Base-by-base conservation (phyloP, 2,797 vertebrate genomes). In the Leptoclinus maculatus region DNA sequence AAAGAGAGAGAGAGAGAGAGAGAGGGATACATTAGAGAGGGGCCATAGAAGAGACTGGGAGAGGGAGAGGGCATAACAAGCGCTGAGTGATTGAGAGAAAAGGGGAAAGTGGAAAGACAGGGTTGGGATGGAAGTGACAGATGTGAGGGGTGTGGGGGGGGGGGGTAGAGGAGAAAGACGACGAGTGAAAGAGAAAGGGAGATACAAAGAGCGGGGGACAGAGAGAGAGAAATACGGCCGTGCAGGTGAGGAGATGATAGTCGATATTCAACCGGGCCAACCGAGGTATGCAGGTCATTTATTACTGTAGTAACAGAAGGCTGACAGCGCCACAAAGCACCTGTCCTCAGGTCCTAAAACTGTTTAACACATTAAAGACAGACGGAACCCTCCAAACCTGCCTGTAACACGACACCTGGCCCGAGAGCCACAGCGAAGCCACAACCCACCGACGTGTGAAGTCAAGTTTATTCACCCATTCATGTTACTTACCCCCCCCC, bases 241-340 rank as follows among this genome's bases (percentile, higher is more conserved):
- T 41, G 68, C 60, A 84, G 73, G 74, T 77, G 70, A 84, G 71
- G 67, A 70, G 71, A 83, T 83, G 88, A 88, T 80, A 89, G 88
- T 21, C 2, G 85, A 90, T 88, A 88, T 90, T 84, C 66, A 78
- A 66, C 67, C 76, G 39, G 84, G 85, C 84, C 82, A 82, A 81
- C 84, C 80, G 76, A 70, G 60, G 60, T 82, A 84, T 85, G 83
- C 79, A 74, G 85, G 59, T 81, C 80, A 74, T 93, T 87, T 84
- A 92, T 92, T 87, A 88, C 83, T 75, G 87, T 49, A 85, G 83
- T 82, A 88, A 91, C 82, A 79, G 66, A 89, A 81, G 86, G 64
- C 16, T 90, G 91, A 93, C 92, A 91, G 82, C 19, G 32, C 36
- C 83, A 93, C 91, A 93, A 93, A 90, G 90, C 74, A 45, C 70